phyloP scores from a whole-genome alignment of 2,113 vertebrate species.

The Sminthopsis crassicaudata region DNA sequence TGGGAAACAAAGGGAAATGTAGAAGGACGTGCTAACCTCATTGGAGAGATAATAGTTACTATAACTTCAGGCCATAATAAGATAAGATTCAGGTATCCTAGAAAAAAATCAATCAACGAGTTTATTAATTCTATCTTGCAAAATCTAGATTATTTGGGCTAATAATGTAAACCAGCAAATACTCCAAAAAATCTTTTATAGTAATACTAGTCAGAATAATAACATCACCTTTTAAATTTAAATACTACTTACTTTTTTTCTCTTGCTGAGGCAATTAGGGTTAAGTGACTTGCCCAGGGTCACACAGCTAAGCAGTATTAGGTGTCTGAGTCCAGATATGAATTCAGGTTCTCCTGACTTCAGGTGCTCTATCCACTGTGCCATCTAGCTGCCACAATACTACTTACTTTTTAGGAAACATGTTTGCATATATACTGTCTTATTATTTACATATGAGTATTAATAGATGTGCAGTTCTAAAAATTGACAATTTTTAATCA shows the following conservation, averaged over 20 bases:
- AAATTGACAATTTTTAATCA: neutral
- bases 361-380: no score
- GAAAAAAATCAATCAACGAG: constrained; percentile 20
- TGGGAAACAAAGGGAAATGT: constrained; percentile 17
- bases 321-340: no score
- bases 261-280: no score
- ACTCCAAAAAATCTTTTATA: neutral
- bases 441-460: neutral
- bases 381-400: neutral
- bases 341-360: no score
- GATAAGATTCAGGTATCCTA: neutral
- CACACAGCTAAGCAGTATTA: no score
- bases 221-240: neutral
- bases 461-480: neutral
- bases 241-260: neutral
- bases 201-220: neutral
- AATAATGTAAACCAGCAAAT: neutral
- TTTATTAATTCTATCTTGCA: neutral
- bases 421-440: neutral
- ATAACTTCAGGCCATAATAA: constrained; percentile 26
- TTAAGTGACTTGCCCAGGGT: no score
- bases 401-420: neutral
- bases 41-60: constrained; percentile 4
- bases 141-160: constrained; percentile 11
- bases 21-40: neutral